Conservation (phyloP, 2,797 vertebrate genomes). For the Galaxias olidus region DNA sequence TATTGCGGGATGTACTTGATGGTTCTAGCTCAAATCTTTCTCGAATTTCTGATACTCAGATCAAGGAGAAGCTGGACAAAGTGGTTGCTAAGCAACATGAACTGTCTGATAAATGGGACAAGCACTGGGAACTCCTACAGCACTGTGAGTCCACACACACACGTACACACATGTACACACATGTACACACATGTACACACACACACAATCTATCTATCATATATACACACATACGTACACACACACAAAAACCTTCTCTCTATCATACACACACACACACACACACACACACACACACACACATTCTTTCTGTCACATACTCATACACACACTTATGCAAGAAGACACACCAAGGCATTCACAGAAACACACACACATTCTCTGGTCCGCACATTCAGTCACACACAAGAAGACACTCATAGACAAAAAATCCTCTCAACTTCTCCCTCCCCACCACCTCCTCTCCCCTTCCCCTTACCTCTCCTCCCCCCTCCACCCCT, state of each 20-base stretch:
- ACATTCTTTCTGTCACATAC: background rate
- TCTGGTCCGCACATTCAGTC: background rate
- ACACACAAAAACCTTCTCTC: no score
- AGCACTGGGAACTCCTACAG: constrained; percentile 91
- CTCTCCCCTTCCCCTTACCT: background rate
- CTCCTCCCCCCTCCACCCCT: background rate
- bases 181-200: background rate
- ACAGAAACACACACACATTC: background rate
- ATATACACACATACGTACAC: background rate
- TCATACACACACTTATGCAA: no score
- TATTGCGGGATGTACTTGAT: background rate
- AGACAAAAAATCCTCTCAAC: background rate
- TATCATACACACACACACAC: background rate
- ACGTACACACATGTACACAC: background rate
- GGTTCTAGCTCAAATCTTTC: background rate
- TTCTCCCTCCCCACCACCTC: background rate
- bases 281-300: background rate
- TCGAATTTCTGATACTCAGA: constrained; percentile 70
- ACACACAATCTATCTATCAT: no score
- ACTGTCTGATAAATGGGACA: constrained; percentile 91
- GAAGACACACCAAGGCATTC: constrained; percentile 50
- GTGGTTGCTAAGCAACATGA: constrained; percentile 87
- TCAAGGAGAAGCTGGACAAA: constrained; percentile 89
- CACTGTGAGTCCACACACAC: constrained; percentile 79
- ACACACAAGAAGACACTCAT: background rate